Evolutionary conservation across 2,888 invertebrate genomes (phyloP).

Genomic region (Lepidocyrtoides sp.): DNA sequence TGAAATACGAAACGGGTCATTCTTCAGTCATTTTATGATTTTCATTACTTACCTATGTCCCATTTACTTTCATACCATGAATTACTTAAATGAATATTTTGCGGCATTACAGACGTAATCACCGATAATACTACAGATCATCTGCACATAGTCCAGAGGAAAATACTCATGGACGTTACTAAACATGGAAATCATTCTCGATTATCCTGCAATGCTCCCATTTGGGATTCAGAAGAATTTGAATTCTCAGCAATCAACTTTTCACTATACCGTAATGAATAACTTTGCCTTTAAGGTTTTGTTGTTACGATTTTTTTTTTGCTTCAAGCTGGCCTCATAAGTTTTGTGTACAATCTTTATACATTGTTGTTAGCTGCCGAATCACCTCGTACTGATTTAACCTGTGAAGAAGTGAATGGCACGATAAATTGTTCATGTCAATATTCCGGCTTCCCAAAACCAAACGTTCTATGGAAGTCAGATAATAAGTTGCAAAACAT

Average conservation of each 20-base stretch:
- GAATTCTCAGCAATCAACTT: neutral
- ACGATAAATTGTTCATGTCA: conserved; percentile 30
- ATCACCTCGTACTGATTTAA: neutral
- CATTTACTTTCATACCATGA: no score
- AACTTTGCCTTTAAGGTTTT: no score
- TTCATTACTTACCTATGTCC: no score
- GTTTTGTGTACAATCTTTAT: no score
- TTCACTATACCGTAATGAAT: conserved; percentile 21
- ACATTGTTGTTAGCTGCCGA: neutral
- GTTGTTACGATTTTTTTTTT: no score
- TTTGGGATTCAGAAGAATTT: conserved; percentile 47
- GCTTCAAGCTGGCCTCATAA: no score
- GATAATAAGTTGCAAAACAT: no score
- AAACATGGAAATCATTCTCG: neutral
- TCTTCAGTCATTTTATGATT: no score
- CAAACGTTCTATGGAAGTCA: conserved; percentile 41
- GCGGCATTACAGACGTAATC: no score
- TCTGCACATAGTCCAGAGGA: neutral
- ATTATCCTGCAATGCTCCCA: neutral
- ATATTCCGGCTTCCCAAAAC: conserved; percentile 55
- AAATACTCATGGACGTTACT: neutral
- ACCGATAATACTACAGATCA: no score
- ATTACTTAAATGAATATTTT: no score
- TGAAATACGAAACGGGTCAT: neutral
- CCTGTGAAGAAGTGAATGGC: neutral